Percentiles rank a stretch among this genome's conserved stretches.
Conservation (phyloP, 2,888 invertebrate genomes). For the Creontiades dilutus region DNA sequence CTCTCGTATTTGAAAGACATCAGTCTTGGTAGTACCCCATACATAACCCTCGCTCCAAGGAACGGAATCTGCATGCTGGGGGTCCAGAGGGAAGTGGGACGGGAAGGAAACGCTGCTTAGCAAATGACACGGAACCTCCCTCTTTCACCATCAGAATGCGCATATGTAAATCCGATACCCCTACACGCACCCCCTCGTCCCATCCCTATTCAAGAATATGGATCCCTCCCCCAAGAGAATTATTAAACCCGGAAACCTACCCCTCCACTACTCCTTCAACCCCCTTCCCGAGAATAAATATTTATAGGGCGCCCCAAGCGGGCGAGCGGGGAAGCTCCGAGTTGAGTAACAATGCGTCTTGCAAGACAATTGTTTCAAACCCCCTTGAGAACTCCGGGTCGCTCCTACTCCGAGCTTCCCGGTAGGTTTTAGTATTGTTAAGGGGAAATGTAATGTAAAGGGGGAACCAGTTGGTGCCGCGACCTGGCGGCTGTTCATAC, state of each 20-base stretch:
- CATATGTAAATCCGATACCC: slow-evolving; percentile 45
- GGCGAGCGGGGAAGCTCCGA: neutral
- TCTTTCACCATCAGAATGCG: slow-evolving; percentile 18
- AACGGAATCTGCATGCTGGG: neutral
- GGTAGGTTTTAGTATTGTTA: slow-evolving; percentile 1
- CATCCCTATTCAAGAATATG: no score
- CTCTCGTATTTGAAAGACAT: neutral
- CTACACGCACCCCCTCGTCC: neutral
- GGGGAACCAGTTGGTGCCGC: slow-evolving; percentile 25
- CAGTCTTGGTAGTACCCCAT: neutral
- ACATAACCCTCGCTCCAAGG: neutral
- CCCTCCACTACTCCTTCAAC: neutral
- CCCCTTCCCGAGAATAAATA: slow-evolving; percentile 27
- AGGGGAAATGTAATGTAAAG: neutral
- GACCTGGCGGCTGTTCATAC: slow-evolving; percentile 36
- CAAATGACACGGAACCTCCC: slow-evolving; percentile 49
- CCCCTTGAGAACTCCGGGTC: neutral
- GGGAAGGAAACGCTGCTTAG: neutral
- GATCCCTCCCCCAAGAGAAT: neutral
- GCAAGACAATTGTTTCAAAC: slow-evolving; percentile 33
- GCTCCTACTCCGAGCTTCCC: no score
- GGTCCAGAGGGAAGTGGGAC: neutral
- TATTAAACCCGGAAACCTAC: slow-evolving; percentile 4
- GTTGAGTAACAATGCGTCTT: slow-evolving; percentile 40
- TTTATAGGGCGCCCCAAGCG: slow-evolving; percentile 38